Evolutionary conservation across 2,797 vertebrate species (phyloP), one percentile per base, ranked within the genome.

Genomic region (Balearica regulorum): DNA sequence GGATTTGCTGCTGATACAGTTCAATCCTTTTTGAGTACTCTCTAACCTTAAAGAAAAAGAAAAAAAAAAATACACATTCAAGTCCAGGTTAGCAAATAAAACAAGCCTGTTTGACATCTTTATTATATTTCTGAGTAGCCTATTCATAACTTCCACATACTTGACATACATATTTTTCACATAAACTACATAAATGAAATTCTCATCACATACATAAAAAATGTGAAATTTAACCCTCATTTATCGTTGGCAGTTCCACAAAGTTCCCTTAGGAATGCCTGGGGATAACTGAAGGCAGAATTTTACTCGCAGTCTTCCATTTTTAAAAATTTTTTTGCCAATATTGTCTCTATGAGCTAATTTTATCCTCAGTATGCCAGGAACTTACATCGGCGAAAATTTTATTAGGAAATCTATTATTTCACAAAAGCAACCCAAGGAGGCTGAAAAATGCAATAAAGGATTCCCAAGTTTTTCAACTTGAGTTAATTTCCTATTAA

Each of bases 1-100:
- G 29, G 71, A 99, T 97, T 48, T 97, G 97, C 83, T 98, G 86
- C 93, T 99, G 97, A 90, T 98, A 98, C 9, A 97, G 14, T 13
- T 84, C 95, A 87, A 99, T 96, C 92, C 79, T 96, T 43, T 97
- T 84, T 44, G 97, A 96, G 72, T 99, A 98, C 46, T 97, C 96
- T 66, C 46, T 97, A 37, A 99, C 96, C 99, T 99, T 83, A 62
- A 93, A 87, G 44, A 75, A 79, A 57, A 65, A 68, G 65, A 28
- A 48, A 58, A 54, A 41, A 41, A 19, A 16, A 10, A 55, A 37
- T 54, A 29, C 13, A 51, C 70, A 77, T 86, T 90, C 43, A 83
- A 75, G 39, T 49, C 81, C 33, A 43, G 13, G 41, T 81, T 75
- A 90, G 76, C 49, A 91, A 82, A 85, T 68, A 44, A 77, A 76